phyloP scores from a whole-genome alignment of 2,113 vertebrate species.

The Gyps fulvus region DNA sequence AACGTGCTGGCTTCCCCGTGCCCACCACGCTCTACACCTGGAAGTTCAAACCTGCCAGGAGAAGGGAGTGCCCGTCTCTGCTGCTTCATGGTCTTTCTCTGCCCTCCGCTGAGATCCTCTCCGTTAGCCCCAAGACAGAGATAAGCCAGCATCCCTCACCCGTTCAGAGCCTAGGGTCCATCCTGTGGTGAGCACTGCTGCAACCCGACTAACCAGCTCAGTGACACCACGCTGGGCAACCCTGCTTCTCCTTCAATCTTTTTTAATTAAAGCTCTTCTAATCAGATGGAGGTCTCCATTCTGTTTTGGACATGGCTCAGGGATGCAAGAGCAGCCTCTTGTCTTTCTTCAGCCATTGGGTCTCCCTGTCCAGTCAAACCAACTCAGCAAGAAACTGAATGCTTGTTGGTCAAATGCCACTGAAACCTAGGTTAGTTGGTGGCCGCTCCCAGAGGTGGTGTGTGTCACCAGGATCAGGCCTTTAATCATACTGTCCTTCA shows the following conservation, averaged over 20 bases:
- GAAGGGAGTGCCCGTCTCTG: not conserved
- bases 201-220: not conserved
- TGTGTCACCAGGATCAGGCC: not conserved
- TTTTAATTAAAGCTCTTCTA: not conserved
- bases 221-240: not conserved
- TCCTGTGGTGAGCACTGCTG: not conserved
- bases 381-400: not conserved
- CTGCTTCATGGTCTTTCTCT: not conserved
- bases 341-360: not conserved
- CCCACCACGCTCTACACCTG: not conserved
- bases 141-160: not conserved
- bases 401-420: not conserved
- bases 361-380: not conserved
- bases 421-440: not conserved
- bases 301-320: not conserved
- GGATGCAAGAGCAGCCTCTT: not conserved
- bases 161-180: not conserved
- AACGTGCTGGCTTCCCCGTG: not conserved
- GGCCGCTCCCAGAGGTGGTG: not conserved
- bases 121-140: not conserved
- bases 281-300: not conserved
- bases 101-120: not conserved
- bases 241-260: not conserved
- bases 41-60: not conserved
- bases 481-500: not conserved